These are phyloP conservation scores for Lobophora halterata DNA, from an alignment of 2,888 invertebrate species.

Conservation along the genomic window DNA sequence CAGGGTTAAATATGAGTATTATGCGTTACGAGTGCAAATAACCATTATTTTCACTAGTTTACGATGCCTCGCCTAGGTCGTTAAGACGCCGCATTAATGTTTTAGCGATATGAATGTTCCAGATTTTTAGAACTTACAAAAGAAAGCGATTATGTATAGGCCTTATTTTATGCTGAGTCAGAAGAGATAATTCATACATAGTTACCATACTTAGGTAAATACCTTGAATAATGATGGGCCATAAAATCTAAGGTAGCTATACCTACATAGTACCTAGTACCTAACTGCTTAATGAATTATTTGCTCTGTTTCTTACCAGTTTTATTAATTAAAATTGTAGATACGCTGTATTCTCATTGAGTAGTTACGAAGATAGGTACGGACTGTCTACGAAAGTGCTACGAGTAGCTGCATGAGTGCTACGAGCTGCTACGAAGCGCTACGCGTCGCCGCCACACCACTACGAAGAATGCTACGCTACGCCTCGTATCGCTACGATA, in stretches of 20 bases:
- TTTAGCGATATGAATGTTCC: conserved; percentile 46
- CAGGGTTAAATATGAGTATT: conserved; percentile 17
- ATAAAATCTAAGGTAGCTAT: too few species aligned
- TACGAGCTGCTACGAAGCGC: conserved; percentile 13
- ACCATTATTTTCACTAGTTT: conserved; percentile 49
- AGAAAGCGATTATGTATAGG: too few species aligned
- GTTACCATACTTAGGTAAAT: too few species aligned
- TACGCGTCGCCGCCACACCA: too few species aligned
- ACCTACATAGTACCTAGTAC: too few species aligned
- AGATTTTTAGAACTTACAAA: not conserved
- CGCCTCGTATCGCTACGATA: too few species aligned
- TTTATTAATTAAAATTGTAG: too few species aligned
- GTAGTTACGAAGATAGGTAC: too few species aligned
- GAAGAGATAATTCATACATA: conserved; percentile 2
- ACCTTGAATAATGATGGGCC: too few species aligned
- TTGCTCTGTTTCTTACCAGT: too few species aligned
- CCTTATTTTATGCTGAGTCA: conserved; percentile 2
- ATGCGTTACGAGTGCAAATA: conserved; percentile 24
- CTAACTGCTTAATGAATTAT: too few species aligned
- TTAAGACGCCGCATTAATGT: conserved; percentile 60
- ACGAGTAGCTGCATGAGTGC: conserved; percentile 14
- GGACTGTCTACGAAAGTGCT: conserved; percentile 3
- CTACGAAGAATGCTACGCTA: not conserved
- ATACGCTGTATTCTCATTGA: too few species aligned
- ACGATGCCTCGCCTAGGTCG: conserved; percentile 54